Base-by-base conservation (phyloP, 2,888 invertebrate species). In the Thumatha senex region DNA sequence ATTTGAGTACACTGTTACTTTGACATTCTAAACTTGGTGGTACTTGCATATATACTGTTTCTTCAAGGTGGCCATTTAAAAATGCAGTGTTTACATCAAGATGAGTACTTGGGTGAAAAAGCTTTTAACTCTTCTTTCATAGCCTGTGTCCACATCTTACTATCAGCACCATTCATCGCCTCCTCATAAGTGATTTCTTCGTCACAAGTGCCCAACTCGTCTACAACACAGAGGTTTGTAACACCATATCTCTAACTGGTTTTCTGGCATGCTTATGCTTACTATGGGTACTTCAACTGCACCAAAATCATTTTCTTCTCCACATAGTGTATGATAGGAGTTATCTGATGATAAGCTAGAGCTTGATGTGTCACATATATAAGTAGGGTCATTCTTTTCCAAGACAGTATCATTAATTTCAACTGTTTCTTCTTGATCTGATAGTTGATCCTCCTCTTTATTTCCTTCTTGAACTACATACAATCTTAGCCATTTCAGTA, bases 61-160 rank as follows among this genome's bases (percentile, higher is more conserved):
- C n/a, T n/a, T n/a, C n/a, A n/a, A n/a, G n/a, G n/a, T n/a, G n/a
- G n/a, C n/a, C n/a, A n/a, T n/a, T n/a, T n/a, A n/a, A n/a, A n/a
- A n/a, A n/a, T n/a, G n/a, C n/a, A n/a, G n/a, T n/a, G n/a, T n/a
- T n/a, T n/a, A n/a, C n/a, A n/a, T n/a, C n/a, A n/a, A n/a, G n/a
- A n/a, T n/a, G n/a, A n/a, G n/a, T n/a, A n/a, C n/a, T n/a, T n/a
- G n/a, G n/a, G n/a, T n/a, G n/a, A n/a, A 40, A 67, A 60, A 2
- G 58, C 45, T 13, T 63, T 31, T 7, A 64, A 30, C 40, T 67
- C 61, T 10, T 66, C 51, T 15, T 38, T 7, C 55, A 67, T 61
- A 0, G 62, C 62, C 14, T 44, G 33, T 12, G 31, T 0, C 70
- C 65, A 70, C 15, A 41, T 33, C 46, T 10, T 45, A 41, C 7